Evolutionary conservation across 2,797 vertebrate genomes (phyloP), one percentile per base, ranked within the genome.

Genomic region (Gymnoscopelus braueri): DNA sequence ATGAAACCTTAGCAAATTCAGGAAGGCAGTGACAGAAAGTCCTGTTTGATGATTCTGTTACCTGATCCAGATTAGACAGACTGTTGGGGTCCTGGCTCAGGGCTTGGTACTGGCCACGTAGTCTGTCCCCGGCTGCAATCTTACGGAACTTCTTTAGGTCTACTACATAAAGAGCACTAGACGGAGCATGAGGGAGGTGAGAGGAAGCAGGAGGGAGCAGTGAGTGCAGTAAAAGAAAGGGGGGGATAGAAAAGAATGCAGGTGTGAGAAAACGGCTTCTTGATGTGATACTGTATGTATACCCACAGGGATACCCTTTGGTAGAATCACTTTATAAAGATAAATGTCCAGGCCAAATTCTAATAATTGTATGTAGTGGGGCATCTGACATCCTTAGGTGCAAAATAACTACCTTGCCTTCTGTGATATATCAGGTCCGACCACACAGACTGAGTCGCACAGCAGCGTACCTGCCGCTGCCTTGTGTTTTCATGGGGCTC

Each of bases 31-130:
- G 39, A 44, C 13, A 6, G 9, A 1, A 7, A 23, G 60, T 48
- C 26, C 15, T 44, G 15, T 54, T 26, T 0, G 14, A 19, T 59
- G 6, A 39, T 29, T 2, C 44, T 54, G 58, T 60, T 75, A 98
- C 98, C 96, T 99, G 98, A 84, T 99, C 98, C 62, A 99, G 91
- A 85, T 99, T 99, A 73, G 97, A 98, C 69, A 99, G 92, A 67
- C 98, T 99, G 91, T 98, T 97, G 47, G 98, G 97, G 87, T 99
- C 98, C 78, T 98, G 95, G 82, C 97, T 99, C 61, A 99, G 91
- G 57, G 95, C 95, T 85, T 99, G 98, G 84, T 99, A 99, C 84
- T 97, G 98, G 61, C 96, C 96, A 55, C 98, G 94, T 35, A 99
- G 94, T 71, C 96, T 88, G 88, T 99, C 98, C 60, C 98, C 98